Evolutionary conservation across 2,113 vertebrate species (phyloP).

Genomic region (Sporophila hypoxantha): DNA sequence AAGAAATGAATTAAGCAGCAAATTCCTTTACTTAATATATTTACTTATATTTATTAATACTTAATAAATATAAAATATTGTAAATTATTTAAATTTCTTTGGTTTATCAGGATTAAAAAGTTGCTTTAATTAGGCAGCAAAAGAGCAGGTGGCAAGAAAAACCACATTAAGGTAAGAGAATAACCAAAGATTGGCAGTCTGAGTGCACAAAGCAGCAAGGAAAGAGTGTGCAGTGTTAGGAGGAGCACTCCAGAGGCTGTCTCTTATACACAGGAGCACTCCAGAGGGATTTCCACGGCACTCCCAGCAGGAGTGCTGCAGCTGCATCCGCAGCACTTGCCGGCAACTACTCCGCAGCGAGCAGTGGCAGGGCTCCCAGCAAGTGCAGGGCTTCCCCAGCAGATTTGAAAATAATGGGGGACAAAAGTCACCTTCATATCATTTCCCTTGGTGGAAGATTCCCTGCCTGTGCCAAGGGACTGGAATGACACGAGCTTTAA

Average conservation of each 20-base stretch:
- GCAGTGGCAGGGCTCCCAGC: background rate
- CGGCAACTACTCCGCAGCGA: slow-evolving; percentile 14
- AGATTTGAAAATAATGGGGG: rapidly evolving
- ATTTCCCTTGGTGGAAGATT: background rate
- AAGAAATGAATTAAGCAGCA: background rate
- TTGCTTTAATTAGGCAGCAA: background rate
- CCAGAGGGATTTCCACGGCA: background rate
- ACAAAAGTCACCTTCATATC: background rate
- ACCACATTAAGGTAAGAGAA: rapidly evolving
- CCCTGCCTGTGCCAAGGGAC: background rate
- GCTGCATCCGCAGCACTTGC: background rate
- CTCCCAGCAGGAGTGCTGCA: background rate
- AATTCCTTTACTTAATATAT: background rate
- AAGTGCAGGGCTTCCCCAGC: background rate
- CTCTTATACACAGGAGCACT: too few species aligned
- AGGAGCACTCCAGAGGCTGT: background rate
- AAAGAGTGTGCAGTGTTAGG: rapidly evolving
- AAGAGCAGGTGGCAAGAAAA: background rate
- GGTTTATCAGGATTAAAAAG: background rate
- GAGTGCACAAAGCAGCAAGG: background rate
- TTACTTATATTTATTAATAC: too few species aligned
- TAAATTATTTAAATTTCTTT: background rate
- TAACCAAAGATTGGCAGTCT: rapidly evolving
- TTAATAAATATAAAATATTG: background rate
- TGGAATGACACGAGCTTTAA: background rate